Base-by-base conservation (phyloP, 2,888 invertebrate genomes). In the Oligia fasciuncula region DNA sequence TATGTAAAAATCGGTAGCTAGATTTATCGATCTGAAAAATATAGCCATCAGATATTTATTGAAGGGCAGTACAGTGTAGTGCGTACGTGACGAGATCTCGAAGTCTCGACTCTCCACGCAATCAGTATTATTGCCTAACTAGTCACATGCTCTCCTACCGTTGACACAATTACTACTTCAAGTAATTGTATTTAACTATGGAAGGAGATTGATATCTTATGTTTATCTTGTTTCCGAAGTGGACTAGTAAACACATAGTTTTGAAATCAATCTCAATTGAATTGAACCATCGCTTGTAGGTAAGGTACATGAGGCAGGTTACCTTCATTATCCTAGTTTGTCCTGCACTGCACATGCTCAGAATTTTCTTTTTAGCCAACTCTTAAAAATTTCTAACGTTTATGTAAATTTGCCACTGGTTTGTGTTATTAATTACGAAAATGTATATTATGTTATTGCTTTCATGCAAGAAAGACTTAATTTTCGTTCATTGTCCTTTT, bases 131-230 rank as follows among this genome's bases (percentile, higher is more conserved):
- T 91, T 90, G 90, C 89, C 85, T 89, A 88, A 91, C 89, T 87
- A 88, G 91, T 91, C 93, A 92, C 91, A 92, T 92, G 93, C 85
- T 92, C 88, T 89, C 84, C 85, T 90, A 84, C 80, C 76, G 87
- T 76, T 92, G 92, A 91, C 92, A 93, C 92, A 92, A 92, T 92
- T 91, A 90, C 81, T 83, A 19, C 77, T 81, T 79, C 79, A 71
- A 87, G 75, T 79, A 77, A 78, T 76, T 77, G 73, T 78, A 43
- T 72, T 70, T 69, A 74, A 73, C 76, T 83, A 19, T 74, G 40
- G 76, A 83, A 76, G 67, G 54, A 82, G 74, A 79, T 76, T 73
- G 65, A 57, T 83, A 85, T 74, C 76, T 79, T 74, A 14, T 86
- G 68, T 83, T 69, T 76, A 54, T 72, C 63, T 73, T 85, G 68